Conservation (phyloP, 2,888 invertebrate species). For the Pherbina coryleti region DNA sequence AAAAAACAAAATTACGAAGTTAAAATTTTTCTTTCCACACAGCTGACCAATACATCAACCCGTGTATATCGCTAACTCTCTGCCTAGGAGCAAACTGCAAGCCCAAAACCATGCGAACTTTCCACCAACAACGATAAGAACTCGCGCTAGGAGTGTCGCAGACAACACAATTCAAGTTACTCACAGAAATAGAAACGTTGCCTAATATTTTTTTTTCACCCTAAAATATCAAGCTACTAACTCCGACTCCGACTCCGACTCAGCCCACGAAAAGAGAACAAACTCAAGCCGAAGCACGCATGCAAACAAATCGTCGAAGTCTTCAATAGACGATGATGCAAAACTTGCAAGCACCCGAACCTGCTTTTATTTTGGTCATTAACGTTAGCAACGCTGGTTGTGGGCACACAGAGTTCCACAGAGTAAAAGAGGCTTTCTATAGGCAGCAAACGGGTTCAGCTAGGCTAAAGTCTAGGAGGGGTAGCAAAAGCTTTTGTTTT, state of each 20-base stretch:
- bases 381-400: neutral
- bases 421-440: neutral
- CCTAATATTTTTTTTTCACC: neutral
- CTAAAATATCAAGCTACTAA: neutral
- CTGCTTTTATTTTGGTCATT: neutral
- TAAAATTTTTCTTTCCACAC: too few relatives aligned
- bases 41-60: too few relatives aligned
- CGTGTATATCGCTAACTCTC: too few relatives aligned
- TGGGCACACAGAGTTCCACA: neutral
- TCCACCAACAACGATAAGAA: neutral
- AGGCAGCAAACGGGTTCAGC: neutral
- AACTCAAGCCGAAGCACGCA: neutral
- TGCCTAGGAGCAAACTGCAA: too few relatives aligned
- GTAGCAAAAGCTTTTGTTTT: conserved; percentile 40
- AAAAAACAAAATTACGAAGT: too few relatives aligned
- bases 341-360: conserved; percentile 11
- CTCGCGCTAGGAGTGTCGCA: neutral
- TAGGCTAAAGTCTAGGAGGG: neutral
- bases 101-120: too few relatives aligned
- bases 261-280: neutral
- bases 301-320: neutral
- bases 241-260: neutral
- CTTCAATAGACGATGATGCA: neutral
- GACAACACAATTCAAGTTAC: neutral
- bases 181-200: neutral